Conservation (phyloP, 2,797 vertebrate genomes). For the Sebastes aleutianus region DNA sequence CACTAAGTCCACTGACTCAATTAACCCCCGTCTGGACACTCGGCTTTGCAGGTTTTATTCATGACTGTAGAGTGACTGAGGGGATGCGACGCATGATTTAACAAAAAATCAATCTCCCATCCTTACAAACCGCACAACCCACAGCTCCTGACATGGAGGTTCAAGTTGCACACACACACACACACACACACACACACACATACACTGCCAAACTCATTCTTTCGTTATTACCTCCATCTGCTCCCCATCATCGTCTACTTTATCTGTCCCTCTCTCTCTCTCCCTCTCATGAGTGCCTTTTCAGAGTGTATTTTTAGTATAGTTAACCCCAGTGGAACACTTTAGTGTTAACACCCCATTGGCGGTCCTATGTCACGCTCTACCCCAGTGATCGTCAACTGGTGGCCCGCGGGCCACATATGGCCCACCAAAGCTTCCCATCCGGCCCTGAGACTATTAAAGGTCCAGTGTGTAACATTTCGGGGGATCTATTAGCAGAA, state of each 20-base stretch:
- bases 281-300: constrained; percentile 49
- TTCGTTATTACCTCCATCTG: constrained; percentile 50
- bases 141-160: neutral
- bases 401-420: neutral
- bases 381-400: neutral
- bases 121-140: constrained; percentile 2
- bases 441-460: no score
- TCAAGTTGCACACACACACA: neutral
- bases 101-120: constrained; percentile 28
- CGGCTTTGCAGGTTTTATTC: constrained; percentile 27
- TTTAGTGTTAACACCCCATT: constrained; percentile 54
- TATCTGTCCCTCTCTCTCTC: constrained; percentile 9
- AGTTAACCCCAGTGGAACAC: constrained; percentile 61
- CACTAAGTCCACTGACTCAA: constrained; percentile 61
- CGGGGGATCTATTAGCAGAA: no score
- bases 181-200: neutral
- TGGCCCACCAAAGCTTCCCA: neutral
- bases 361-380: constrained; percentile 32
- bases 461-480: no score
- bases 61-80: constrained; percentile 18
- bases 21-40: constrained; percentile 46
- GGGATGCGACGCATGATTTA: constrained; percentile 32
- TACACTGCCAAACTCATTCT: neutral
- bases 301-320: constrained; percentile 70
- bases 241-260: constrained; percentile 28